These are phyloP conservation scores for Cyrtonyx montezumae DNA, from an alignment of 2,113 vertebrate genomes.

Conservation along the genomic window DNA sequence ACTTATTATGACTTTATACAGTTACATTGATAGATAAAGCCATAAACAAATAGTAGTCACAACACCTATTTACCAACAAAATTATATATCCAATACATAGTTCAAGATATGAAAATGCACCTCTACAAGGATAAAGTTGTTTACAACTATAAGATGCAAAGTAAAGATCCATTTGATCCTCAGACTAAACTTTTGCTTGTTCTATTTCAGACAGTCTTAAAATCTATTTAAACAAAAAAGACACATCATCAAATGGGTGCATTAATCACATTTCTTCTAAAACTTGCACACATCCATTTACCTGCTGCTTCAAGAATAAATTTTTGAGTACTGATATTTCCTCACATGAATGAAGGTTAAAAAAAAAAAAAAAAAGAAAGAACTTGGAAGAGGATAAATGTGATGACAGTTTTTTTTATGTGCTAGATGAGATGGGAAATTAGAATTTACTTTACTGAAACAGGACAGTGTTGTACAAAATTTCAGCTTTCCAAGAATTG, in stretches of 20 bases:
- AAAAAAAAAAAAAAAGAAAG: background rate
- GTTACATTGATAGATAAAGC: background rate
- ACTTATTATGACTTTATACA: background rate
- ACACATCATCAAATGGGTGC: background rate
- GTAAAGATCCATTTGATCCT: background rate
- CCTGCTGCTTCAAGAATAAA: background rate
- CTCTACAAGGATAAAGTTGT: background rate
- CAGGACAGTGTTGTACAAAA: background rate
- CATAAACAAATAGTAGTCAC: background rate
- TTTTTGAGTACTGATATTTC: conserved; percentile 8
- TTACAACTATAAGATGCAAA: background rate
- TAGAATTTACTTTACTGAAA: background rate
- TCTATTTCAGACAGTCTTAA: background rate
- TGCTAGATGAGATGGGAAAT: background rate
- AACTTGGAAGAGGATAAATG: background rate
- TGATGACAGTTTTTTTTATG: background rate
- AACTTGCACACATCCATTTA: background rate
- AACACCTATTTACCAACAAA: background rate
- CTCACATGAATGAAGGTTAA: conserved; percentile 1
- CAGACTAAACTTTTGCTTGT: background rate
- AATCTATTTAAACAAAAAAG: background rate
- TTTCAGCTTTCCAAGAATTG: background rate
- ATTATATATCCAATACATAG: background rate
- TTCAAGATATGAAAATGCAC: background rate
- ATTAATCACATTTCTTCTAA: conserved; percentile 8